Base-by-base conservation (phyloP, 2,113 vertebrate species). In the Dromiciops gliroides region DNA sequence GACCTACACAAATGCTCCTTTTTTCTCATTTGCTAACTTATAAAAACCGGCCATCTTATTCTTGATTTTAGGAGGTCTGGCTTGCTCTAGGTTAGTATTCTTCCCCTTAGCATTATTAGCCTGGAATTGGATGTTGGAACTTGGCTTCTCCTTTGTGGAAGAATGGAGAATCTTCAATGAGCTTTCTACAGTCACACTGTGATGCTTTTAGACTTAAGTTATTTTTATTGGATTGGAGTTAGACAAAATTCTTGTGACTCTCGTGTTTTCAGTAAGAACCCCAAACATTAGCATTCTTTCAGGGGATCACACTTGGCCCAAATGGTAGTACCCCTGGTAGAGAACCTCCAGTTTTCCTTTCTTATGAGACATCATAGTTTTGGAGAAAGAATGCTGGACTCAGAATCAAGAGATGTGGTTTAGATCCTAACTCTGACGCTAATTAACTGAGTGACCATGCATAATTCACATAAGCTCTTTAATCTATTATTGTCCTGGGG, bases 251-350 rank as follows among this genome's bases (percentile, higher is more conserved):
- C 93, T 90, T 91, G 51, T 53, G 88, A 60, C 93, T 14, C 50
- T 93, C 51, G 92, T 56, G 83, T 95, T 95, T 95, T 93, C 67
- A 11, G 0, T 89, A 83, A 92, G 90, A 92, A 94, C 94, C 51
- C 31, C 50, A 50, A 91, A 48, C 94, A 88, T 56, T 90, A 67
- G 67, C 2, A 56, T 52, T 48, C 52, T 93, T 48, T 50, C 25
- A 92, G 50, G 23, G 83, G 11, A 91, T 94, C 24, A 28, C 48
- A 89, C 50, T 92, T 89, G 67, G 26, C 89, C 88, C 50, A 92
- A 90, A 83, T 92, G 90, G 37, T 48, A 50, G 51, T 93, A 92
- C 47, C 37, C 19, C 48, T 93, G 44, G 11, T 90, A 8, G 12
- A 49, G 48, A 92, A 22, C 50, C 75, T 14, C 26, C 93, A 52